Evolutionary conservation across 1,140 invertebrate genomes (phyloP).

Genomic region (Coenobita brevimanus): DNA sequence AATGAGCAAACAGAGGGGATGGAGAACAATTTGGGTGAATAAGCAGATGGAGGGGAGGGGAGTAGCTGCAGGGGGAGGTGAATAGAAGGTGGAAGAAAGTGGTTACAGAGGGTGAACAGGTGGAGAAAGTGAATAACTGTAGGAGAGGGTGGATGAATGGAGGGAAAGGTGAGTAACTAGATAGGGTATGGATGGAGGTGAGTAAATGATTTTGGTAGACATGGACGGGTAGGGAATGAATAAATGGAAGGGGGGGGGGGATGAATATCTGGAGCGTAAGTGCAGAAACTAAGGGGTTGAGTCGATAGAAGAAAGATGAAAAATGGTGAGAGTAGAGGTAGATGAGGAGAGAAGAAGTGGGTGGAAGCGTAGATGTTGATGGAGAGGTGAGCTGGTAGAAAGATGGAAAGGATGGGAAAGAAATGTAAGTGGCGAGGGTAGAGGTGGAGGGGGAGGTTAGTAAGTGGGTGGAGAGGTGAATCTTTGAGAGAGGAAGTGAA

Average conservation of each 20-base stretch:
- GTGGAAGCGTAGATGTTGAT: too few species aligned
- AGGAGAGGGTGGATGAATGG: not conserved
- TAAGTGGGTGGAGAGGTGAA: too few species aligned
- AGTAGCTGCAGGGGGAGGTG: not conserved
- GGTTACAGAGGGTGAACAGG: not conserved
- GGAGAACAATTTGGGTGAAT: not conserved
- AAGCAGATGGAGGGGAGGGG: not conserved
- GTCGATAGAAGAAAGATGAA: not conserved
- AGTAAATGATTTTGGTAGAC: too few species aligned
- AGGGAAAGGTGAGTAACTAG: not conserved
- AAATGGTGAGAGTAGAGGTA: not conserved
- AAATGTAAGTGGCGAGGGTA: too few species aligned
- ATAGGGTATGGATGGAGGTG: not conserved
- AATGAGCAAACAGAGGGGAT: not conserved
- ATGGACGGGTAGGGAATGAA: not conserved
- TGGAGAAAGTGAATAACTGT: not conserved
- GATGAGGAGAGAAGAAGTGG: slow-evolving; percentile 13
- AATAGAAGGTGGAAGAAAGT: not conserved
- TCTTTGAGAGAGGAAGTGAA: too few species aligned
- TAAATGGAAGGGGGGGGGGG: not conserved
- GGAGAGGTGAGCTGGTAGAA: too few species aligned
- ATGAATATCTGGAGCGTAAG: not conserved
- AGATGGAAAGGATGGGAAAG: too few species aligned
- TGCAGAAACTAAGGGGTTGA: not conserved
- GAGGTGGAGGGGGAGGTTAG: too few species aligned